Percentiles rank a stretch among this genome's conserved stretches.
Evolutionary conservation across 1,140 invertebrate species (phyloP).

Genomic region (Zaprionus gabonicus): DNA sequence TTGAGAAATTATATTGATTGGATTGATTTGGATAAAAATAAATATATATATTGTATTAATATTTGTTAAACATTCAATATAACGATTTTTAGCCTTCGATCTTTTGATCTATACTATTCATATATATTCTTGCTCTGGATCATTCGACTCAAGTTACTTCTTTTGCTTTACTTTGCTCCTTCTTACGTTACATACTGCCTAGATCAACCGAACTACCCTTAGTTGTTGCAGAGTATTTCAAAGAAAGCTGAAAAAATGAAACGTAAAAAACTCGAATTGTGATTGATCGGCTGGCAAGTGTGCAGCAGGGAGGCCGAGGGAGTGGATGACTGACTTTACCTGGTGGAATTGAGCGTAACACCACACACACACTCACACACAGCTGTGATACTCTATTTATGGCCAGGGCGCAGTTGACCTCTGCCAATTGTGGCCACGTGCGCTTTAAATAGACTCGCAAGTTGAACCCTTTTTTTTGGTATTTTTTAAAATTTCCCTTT

Average conservation of each 20-base stretch:
- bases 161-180: not conserved
- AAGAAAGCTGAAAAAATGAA: constrained; percentile 48
- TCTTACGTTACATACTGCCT: not conserved
- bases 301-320: not conserved
- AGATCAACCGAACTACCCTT: not conserved
- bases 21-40: no score
- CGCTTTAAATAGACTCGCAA: constrained; percentile 35
- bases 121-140: no score
- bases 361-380: not conserved
- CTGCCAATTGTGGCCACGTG: constrained; percentile 46
- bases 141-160: no score
- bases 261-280: constrained; percentile 59
- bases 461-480: constrained; percentile 23
- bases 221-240: constrained; percentile 16
- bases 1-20: no score
- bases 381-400: constrained; percentile 8
- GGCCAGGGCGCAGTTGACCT: constrained; percentile 42
- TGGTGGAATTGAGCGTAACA: not conserved
- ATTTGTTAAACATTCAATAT: no score
- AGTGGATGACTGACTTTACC: not conserved
- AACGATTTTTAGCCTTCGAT: no score
- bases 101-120: no score
- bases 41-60: no score
- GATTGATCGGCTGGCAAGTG: constrained; percentile 78
- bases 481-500: not conserved